These are phyloP conservation scores for Sturmia bella DNA, from an alignment of 2,888 invertebrate species.

Conservation along the genomic window DNA sequence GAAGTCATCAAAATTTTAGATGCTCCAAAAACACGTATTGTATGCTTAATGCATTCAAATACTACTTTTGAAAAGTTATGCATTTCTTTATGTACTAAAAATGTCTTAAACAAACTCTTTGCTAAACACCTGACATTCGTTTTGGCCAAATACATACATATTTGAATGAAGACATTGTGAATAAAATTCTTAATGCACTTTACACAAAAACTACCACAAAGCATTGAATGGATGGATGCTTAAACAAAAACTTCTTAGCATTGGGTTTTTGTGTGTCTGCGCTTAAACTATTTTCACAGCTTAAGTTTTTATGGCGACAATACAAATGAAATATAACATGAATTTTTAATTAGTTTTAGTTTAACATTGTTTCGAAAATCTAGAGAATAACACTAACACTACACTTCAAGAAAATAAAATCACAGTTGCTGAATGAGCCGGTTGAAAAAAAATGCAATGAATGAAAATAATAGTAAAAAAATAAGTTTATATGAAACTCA, in stretches of 20 bases:
- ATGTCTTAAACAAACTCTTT: no score
- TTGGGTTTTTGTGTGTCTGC: background rate
- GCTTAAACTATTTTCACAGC: constrained; percentile 2
- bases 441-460: background rate
- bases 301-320: constrained; percentile 7
- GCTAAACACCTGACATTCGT: background rate
- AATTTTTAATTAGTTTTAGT: constrained; percentile 56
- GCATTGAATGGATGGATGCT: background rate
- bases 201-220: constrained; percentile 7
- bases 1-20: no score
- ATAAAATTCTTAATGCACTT: constrained; percentile 6
- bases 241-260: background rate
- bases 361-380: background rate
- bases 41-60: no score
- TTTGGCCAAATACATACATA: background rate
- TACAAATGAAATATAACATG: constrained; percentile 17
- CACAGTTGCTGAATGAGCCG: background rate
- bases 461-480: constrained; percentile 6
- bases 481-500: constrained; percentile 45
- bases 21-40: no score
- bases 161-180: constrained; percentile 5
- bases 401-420: background rate
- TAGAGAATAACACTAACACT: background rate
- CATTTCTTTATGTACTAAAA: no score
- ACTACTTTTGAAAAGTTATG: no score